Percentiles rank a stretch among this genome's conserved stretches.
phyloP scores from a whole-genome alignment of 2,113 vertebrate genomes.

The Pituophis catenifer region DNA sequence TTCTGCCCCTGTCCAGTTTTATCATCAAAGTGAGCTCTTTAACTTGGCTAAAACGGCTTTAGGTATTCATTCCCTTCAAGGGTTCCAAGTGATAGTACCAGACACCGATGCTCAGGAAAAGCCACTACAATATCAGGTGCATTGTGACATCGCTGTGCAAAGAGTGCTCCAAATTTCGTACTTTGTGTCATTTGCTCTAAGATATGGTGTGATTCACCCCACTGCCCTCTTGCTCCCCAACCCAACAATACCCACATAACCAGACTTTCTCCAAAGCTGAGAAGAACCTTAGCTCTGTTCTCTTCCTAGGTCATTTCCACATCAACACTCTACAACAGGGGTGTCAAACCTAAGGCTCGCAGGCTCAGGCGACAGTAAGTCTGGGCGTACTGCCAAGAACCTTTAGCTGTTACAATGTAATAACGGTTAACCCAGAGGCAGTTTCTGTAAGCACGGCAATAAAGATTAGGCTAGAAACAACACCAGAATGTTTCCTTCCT shows the following conservation, averaged over 20 bases:
- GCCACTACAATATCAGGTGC: neutral
- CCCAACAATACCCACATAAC: neutral
- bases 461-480: too few species aligned
- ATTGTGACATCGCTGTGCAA: neutral
- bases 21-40: neutral
- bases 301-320: too few species aligned
- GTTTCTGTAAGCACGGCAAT: too few species aligned
- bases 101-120: neutral
- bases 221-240: neutral
- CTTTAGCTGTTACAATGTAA: too few species aligned
- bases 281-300: too few species aligned
- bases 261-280: too few species aligned
- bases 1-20: neutral
- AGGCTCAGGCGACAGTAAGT: too few species aligned
- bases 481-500: too few species aligned
- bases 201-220: neutral
- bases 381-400: too few species aligned
- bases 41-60: neutral
- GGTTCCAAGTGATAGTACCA: neutral
- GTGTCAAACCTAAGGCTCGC: too few species aligned
- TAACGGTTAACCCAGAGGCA: too few species aligned
- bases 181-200: neutral
- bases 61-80: neutral
- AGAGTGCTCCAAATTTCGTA: neutral
- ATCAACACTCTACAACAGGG: too few species aligned